These are phyloP conservation scores for Acromyrmex echinatior DNA, from an alignment of 1,140 invertebrate genomes.

Conservation along the genomic window DNA sequence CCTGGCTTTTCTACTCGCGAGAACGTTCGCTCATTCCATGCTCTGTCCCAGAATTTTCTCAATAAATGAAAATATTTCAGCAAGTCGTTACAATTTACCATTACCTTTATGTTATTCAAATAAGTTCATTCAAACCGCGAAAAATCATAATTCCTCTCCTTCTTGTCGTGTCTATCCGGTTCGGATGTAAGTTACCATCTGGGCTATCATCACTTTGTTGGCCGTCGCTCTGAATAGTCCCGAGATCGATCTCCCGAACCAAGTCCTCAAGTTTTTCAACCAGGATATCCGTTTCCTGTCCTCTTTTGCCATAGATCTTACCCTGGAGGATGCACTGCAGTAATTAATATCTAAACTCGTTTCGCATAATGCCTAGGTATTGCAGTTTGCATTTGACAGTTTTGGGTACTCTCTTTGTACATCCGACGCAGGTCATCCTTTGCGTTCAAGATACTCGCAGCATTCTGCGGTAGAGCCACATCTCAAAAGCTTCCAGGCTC, in stretches of 20 bases:
- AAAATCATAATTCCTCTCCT: no score
- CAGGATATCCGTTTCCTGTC: neutral
- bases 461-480: neutral
- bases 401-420: neutral
- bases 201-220: neutral
- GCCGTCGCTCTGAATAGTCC: neutral
- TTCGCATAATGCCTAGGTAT: neutral
- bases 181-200: neutral
- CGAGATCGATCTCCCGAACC: neutral
- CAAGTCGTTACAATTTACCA: no score
- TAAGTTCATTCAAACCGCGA: no score
- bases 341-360: neutral
- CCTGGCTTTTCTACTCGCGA: no score
- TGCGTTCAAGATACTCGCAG: neutral
- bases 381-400: neutral
- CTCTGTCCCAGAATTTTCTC: no score
- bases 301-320: neutral
- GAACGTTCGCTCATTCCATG: no score
- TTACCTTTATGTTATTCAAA: no score
- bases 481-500: neutral
- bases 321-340: neutral
- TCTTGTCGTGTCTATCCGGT: neutral
- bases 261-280: neutral
- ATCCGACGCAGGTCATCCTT: neutral
- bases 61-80: no score